Evolutionary conservation across 2,797 vertebrate species (phyloP).

Genomic region (Gallirallus australis): DNA sequence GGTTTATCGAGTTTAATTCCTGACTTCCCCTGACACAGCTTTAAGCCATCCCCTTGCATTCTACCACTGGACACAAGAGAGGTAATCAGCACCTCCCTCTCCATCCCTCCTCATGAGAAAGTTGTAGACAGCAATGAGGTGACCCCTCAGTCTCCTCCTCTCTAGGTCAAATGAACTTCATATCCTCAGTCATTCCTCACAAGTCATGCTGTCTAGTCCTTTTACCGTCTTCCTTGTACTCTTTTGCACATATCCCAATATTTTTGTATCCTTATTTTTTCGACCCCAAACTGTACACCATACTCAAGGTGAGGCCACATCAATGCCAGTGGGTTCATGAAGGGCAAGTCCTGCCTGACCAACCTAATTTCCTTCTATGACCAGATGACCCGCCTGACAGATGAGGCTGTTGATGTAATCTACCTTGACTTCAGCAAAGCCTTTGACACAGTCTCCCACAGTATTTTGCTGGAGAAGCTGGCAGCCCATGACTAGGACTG

Average conservation of each 20-base stretch:
- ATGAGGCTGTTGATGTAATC: too few species aligned
- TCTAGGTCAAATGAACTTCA: neutral
- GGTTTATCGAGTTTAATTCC: neutral
- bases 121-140: neutral
- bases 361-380: too few species aligned
- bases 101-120: fast-evolving
- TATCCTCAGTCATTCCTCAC: neutral
- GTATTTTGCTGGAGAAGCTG: too few species aligned
- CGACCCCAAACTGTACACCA: neutral
- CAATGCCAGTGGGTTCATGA: too few species aligned
- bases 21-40: neutral
- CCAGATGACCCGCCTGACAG: too few species aligned
- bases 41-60: fast-evolving
- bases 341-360: too few species aligned
- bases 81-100: neutral
- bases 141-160: neutral
- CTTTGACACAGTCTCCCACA: too few species aligned
- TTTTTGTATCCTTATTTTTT: neutral
- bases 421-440: too few species aligned
- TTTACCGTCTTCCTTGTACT: neutral
- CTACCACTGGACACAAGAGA: neutral
- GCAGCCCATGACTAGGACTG: too few species aligned
- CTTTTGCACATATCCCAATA: neutral
- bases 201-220: neutral
- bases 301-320: neutral